Base-by-base conservation (phyloP, 2,888 invertebrate genomes). In the Agrotis puta region DNA sequence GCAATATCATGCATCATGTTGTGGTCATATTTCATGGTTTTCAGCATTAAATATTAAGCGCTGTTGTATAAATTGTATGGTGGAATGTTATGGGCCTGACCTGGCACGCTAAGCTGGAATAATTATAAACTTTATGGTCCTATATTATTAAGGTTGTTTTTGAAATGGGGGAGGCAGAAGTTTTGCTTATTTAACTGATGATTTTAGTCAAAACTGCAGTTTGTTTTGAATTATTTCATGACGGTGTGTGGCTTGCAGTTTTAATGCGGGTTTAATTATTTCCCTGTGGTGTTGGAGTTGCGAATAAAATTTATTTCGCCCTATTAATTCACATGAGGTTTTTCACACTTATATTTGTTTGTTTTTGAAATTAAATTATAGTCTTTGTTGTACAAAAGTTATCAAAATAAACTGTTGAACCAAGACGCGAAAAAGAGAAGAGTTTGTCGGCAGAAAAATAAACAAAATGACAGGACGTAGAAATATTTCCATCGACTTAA, bases 41-140 rank as follows among this genome's bases (percentile, higher is more conserved):
- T 77, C 86, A 57, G 33, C 58, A 64, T 85, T 54, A 74, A 83
- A 84, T 83, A 69, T 74, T 77, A 64, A 62, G 16, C 54, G 54
- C n/a, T 43, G 58, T 80, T 45, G 66, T 69, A 70, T 74, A 74
- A 77, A 77, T 74, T 74, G 81, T 64, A 81, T 69, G 74, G 73
- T 16, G n/a, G 11, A 45, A 11, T 22, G 58, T 70, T 61, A 85
- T 50, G n/a, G 66, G 53, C n/a, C 47, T 39, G 74, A 58, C 57
- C 64, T 54, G 33, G 69, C 86, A 83, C 84, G 83, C 84, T 54
- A 83, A 20, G 33, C 24, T 45, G 68, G 70, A 82, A 73, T 81
- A 74, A 71, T 72, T 70, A 66, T 58, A 56, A 80, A 63, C 51
- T 68, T 58, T 18, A 75, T 75, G 64, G 43, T 11, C 33, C 9